Evolutionary conservation across 2,797 vertebrate genomes (phyloP).

Genomic region (Diglossa cyanea): DNA sequence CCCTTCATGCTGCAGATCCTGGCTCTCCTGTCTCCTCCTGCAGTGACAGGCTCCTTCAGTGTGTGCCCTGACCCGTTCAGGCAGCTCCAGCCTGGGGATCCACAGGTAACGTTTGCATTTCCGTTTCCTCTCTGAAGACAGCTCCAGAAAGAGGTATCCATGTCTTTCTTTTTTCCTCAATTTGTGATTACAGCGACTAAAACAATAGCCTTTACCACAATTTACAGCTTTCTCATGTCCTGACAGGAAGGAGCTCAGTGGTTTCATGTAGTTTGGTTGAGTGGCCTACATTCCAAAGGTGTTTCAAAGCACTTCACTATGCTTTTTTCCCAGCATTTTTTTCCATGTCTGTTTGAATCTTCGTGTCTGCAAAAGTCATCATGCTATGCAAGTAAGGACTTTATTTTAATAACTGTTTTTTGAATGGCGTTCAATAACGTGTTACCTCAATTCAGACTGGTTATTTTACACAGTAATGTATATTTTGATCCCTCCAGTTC

Average conservation of each 20-base stretch:
- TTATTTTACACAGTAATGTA: background rate
- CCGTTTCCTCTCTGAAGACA: background rate
- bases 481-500: background rate
- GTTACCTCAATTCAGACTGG: background rate
- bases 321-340: background rate
- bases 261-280: background rate
- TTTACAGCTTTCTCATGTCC: background rate
- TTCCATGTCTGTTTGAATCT: background rate
- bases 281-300: background rate
- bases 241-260: background rate
- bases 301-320: background rate
- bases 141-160: background rate
- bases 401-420: background rate
- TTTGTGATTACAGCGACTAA: background rate
- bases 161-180: background rate
- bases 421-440: background rate
- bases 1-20: background rate
- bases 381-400: background rate
- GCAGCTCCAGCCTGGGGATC: background rate
- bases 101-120: background rate
- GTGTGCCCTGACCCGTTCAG: background rate
- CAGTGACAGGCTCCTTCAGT: background rate
- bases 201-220: background rate
- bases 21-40: background rate
- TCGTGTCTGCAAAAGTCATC: background rate